Base-by-base conservation (phyloP, 1,140 invertebrate genomes). In the Brachionus paranguensis region DNA sequence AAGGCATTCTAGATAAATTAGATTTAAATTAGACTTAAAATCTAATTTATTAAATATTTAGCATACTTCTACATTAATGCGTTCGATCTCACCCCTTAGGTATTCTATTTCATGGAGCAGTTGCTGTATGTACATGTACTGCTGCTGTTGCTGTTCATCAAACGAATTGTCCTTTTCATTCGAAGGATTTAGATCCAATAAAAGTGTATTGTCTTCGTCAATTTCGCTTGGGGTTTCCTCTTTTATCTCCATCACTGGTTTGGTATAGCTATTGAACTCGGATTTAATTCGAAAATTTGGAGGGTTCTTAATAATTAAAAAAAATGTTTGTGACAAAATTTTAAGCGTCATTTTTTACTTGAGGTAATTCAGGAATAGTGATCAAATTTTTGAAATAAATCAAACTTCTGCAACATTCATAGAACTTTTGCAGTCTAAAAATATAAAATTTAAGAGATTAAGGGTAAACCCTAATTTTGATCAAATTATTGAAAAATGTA, bases 321-420 rank as follows among this genome's bases (percentile, higher is more conserved):
- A 45, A 14, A 1, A 70, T 68, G 33, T 33, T 83, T 47, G 4
- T 24, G 7, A 55, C 45, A 53, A 50, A 43, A 27, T 12, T 27
- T 11, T 12, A 5, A 43, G 14, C 12, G n/a, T 17, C 41, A 86
- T 86, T 89, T 91, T 86, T 89, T 91, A 95, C 94, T 88, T 96
- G 94, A 12, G 96, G 96, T 86, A 99, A 91, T 20, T 93, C 91
- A 11, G 97, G 96, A 86, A 99, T 93, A 83, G 95, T 94, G 84
- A 99, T 95, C 53, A 99, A 91, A 88, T 96, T 94, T 88, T 96
- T 95, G 89, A 99, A 99, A 91, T 99, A 99, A 89, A 99, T 97
- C 86, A 99, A 91, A 86, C 94, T 96, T 86, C 93, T 93, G 6
- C 96, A 94, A 86, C 93, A 95, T 86, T 94, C 92, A 89, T 99